phyloP scores from a whole-genome alignment of 2,797 vertebrate species.

The Crocidura indochinensis region DNA sequence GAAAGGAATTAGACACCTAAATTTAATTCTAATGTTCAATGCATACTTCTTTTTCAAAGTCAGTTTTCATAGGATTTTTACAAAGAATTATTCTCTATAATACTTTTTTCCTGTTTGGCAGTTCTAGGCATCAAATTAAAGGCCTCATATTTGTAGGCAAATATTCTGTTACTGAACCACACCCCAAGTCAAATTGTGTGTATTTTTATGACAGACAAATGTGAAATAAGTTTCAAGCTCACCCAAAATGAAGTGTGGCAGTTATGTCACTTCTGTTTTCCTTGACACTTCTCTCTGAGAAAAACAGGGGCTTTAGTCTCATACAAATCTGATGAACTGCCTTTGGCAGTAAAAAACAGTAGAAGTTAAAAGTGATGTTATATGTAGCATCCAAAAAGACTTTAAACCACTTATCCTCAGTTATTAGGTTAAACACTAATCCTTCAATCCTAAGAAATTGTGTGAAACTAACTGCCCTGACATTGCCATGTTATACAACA shows the following conservation, averaged over 20 bases:
- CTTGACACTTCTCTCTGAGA: not conserved
- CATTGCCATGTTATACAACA: not conserved
- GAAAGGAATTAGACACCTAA: no score
- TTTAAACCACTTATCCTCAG: not conserved
- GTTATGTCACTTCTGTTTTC: not conserved
- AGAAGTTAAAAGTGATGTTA: not conserved
- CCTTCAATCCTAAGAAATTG: not conserved
- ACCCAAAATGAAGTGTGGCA: not conserved
- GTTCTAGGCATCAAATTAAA: no score
- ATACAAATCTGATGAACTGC: not conserved
- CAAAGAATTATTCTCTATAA: no score
- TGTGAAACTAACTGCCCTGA: not conserved
- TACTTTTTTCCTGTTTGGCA: no score
- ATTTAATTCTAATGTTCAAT: no score
- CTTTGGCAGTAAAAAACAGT: not conserved
- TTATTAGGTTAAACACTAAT: accelerated
- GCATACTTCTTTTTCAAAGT: no score
- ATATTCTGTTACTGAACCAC: no score
- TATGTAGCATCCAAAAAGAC: not conserved
- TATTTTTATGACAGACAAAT: not conserved
- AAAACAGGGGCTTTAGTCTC: not conserved
- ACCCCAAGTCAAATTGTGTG: no score
- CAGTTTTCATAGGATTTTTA: no score
- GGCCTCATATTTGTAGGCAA: no score
- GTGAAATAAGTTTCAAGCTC: not conserved